Evolutionary conservation across 1,140 invertebrate species (phyloP).

Genomic region (Papilio glaucus): DNA sequence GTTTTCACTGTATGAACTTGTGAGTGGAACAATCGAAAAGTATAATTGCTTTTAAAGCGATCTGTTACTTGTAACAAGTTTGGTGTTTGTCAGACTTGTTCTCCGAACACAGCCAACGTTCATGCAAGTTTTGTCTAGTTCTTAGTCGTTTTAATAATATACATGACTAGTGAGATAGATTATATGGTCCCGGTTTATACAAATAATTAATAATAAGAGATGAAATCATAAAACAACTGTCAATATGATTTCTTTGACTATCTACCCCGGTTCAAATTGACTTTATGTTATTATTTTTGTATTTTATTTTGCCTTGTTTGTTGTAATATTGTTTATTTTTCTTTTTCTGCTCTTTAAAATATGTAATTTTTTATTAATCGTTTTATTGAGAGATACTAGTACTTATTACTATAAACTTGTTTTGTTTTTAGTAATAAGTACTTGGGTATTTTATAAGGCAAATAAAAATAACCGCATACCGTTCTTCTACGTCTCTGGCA

Average conservation of each 20-base stretch:
- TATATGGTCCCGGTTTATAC: neutral
- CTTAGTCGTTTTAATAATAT: neutral
- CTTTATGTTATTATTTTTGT: too few species aligned
- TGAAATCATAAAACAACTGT: too few species aligned
- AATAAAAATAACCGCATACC: neutral
- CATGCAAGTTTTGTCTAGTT: neutral
- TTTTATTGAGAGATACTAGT: too few species aligned
- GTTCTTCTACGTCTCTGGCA: neutral
- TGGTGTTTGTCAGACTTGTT: neutral
- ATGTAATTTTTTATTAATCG: too few species aligned
- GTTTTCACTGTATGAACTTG: constrained; percentile 28
- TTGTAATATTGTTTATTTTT: too few species aligned
- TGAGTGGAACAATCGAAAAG: constrained; percentile 24
- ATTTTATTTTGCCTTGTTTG: too few species aligned
- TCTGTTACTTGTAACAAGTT: constrained; percentile 6
- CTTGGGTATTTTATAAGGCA: neutral
- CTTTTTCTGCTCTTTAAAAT: too few species aligned
- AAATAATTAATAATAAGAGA: neutral
- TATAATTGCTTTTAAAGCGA: constrained; percentile 28
- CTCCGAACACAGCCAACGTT: neutral
- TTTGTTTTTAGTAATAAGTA: neutral
- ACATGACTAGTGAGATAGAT: neutral
- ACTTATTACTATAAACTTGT: too few species aligned
- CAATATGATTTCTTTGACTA: too few species aligned
- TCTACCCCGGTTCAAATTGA: too few species aligned